These are phyloP conservation scores for Acrocephalus scirpaceus DNA, from an alignment of 2,797 vertebrate species.

Conservation along the genomic window DNA sequence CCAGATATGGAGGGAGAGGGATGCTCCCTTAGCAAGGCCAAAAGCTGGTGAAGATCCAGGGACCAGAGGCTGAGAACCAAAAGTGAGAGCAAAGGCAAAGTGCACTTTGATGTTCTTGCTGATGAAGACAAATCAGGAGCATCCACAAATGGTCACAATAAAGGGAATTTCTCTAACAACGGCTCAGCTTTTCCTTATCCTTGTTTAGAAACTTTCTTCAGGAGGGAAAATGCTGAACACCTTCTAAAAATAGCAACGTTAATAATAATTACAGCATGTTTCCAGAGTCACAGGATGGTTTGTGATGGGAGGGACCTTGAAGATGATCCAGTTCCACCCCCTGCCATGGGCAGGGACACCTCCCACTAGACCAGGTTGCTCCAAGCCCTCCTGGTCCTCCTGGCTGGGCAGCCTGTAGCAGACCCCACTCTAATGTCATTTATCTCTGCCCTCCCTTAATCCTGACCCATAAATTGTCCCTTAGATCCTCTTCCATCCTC, in stretches of 20 bases:
- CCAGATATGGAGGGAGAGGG: not conserved
- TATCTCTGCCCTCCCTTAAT: not conserved
- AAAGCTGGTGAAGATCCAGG: not conserved
- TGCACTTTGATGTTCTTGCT: not conserved
- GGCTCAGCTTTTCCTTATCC: not conserved
- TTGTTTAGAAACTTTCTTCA: not conserved
- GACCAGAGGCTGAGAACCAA: not conserved
- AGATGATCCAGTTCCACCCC: not conserved
- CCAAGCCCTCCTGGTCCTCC: not conserved
- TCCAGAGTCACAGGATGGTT: not conserved
- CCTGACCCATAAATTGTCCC: not conserved
- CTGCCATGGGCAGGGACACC: not conserved
- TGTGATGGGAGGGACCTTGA: not conserved
- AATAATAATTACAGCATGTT: not conserved
- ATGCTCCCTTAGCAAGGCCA: not conserved
- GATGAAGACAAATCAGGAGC: not conserved
- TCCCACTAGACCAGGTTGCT: not conserved
- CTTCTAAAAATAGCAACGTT: not conserved
- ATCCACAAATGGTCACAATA: not conserved
- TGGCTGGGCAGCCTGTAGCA: not conserved
- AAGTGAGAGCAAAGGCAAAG: not conserved
- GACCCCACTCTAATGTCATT: not conserved
- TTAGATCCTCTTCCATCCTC: not conserved
- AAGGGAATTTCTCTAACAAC: not conserved
- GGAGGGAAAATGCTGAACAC: not conserved